Evolutionary conservation across 2,113 vertebrate genomes (phyloP).

Genomic region (Ardeotis arabs): DNA sequence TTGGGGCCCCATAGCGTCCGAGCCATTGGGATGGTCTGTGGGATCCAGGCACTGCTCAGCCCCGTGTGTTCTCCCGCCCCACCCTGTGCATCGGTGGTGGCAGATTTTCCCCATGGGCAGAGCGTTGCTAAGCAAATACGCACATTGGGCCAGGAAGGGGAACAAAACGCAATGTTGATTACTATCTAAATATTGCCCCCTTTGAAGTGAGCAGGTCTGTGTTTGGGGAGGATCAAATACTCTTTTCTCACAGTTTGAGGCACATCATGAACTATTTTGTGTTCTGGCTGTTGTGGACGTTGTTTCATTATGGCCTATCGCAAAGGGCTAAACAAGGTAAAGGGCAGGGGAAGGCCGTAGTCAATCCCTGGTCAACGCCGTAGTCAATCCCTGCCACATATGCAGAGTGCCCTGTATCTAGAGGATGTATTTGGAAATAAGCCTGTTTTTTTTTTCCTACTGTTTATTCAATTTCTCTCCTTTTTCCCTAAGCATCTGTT

Average conservation of each 20-base stretch:
- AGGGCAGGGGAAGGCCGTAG: background rate
- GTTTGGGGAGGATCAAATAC: slow-evolving; percentile 19
- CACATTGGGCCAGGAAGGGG: background rate
- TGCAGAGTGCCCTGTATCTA: background rate
- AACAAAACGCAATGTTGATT: background rate
- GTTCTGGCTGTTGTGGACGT: background rate
- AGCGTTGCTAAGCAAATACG: background rate
- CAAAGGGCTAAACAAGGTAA: slow-evolving; percentile 44
- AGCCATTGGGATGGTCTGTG: background rate
- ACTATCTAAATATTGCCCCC: slow-evolving; percentile 15
- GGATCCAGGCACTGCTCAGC: background rate
- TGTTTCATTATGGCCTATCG: background rate
- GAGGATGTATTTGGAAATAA: background rate
- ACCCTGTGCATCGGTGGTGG: fast-evolving
- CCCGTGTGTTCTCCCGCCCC: fast-evolving
- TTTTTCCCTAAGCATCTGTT: background rate
- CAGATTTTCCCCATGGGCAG: background rate
- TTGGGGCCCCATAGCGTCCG: fast-evolving
- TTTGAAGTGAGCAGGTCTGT: slow-evolving; percentile 16
- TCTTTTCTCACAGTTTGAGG: slow-evolving; percentile 47
- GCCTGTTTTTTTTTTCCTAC: background rate
- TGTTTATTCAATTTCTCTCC: fast-evolving
- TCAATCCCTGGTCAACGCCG: background rate
- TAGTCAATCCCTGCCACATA: background rate
- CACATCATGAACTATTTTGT: slow-evolving; percentile 44